phyloP scores from a whole-genome alignment of 1,140 invertebrate species.

The Lamellibrachia luymesi region DNA sequence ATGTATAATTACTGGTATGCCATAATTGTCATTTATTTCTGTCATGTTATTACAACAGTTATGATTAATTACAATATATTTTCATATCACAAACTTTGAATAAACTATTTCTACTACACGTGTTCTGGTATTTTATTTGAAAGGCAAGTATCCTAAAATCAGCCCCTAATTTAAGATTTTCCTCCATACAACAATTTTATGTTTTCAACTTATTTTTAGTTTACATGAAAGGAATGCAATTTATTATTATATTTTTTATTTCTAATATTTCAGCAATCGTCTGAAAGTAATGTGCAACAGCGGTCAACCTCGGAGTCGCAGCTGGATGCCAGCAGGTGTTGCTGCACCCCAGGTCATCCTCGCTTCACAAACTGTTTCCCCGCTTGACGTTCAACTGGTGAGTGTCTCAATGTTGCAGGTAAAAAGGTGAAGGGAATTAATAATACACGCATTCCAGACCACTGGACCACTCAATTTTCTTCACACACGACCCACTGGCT shows the following conservation, averaged over 20 bases:
- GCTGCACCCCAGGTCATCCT: conserved; percentile 64
- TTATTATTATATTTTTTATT: not conserved
- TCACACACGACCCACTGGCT: no score
- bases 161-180: not conserved
- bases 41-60: no score
- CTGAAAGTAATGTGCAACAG: conserved; percentile 26
- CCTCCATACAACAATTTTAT: not conserved
- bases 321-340: conserved; percentile 59
- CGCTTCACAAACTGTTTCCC: conserved; percentile 58
- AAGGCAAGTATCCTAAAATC: not conserved
- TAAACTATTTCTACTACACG: no score
- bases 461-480: no score
- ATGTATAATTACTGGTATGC: no score
- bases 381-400: conserved; percentile 63
- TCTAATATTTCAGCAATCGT: conserved; percentile 11
- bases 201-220: not conserved
- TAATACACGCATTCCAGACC: no score
- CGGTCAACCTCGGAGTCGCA: conserved; percentile 43
- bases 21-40: no score
- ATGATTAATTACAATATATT: no score
- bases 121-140: no score
- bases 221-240: not conserved
- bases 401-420: conserved; percentile 33
- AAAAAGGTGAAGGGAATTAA: no score
- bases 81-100: no score